Conservation (phyloP, 2,888 invertebrate species). For the Cheilosia variabilis region DNA sequence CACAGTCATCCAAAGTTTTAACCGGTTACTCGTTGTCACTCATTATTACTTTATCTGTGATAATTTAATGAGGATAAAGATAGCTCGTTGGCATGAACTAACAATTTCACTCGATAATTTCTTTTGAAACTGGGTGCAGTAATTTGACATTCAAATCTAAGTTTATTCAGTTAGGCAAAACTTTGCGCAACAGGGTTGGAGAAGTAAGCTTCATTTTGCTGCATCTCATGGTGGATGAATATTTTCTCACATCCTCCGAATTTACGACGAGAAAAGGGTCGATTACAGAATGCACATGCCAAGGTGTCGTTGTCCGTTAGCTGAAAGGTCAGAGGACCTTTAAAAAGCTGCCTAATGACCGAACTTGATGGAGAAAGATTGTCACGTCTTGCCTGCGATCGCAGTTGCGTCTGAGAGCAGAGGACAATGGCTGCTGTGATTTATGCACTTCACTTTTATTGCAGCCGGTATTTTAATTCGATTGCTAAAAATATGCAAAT, state of each 20-base stretch:
- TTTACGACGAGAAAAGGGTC: not conserved
- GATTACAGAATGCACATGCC: not conserved
- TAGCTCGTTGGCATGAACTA: not conserved
- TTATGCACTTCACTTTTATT: conserved; percentile 22
- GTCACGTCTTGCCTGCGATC: conserved; percentile 12
- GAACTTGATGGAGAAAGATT: conserved; percentile 27
- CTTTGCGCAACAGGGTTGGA: not conserved
- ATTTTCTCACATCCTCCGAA: not conserved
- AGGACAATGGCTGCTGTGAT: conserved; percentile 3
- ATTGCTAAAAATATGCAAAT: conserved; percentile 46
- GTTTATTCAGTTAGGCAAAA: not conserved
- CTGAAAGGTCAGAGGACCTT: not conserved
- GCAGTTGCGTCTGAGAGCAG: conserved; percentile 3
- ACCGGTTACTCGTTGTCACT: too few relatives aligned
- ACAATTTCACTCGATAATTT: too few relatives aligned
- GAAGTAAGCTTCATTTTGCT: not conserved
- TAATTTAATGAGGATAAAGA: not conserved
- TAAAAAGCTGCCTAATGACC: conserved; percentile 20
- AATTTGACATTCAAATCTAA: conserved; percentile 1
- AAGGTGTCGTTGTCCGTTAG: not conserved
- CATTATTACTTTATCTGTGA: not conserved
- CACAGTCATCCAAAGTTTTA: too few relatives aligned
- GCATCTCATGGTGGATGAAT: not conserved
- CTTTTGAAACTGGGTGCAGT: too few relatives aligned
- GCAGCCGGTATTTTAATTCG: conserved; percentile 31